Evolutionary conservation across 2,113 vertebrate species (phyloP).

Genomic region (Proteles cristata): DNA sequence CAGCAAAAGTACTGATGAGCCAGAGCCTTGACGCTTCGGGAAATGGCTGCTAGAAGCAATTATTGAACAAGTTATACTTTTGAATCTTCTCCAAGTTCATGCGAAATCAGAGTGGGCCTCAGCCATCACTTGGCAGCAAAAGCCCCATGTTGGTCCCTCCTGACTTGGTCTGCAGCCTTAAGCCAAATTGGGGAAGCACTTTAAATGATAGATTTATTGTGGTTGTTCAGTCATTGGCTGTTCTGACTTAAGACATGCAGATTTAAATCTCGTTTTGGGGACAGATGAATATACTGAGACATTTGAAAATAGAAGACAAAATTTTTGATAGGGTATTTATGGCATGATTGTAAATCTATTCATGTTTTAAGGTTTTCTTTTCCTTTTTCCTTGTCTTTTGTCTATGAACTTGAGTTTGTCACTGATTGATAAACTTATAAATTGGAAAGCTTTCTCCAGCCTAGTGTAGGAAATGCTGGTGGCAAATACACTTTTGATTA

Average conservation of each 20-base stretch:
- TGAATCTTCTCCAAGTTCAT: slow-evolving; percentile 47
- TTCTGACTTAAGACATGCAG: background rate
- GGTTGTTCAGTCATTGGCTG: background rate
- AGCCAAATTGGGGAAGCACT: background rate
- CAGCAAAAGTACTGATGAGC: background rate
- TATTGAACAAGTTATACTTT: slow-evolving; percentile 5
- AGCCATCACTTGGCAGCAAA: background rate
- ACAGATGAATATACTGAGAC: background rate
- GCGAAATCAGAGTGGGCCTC: background rate
- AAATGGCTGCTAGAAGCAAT: slow-evolving; percentile 53
- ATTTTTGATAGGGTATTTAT: background rate
- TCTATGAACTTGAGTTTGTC: background rate
- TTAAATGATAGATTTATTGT: slow-evolving; percentile 46
- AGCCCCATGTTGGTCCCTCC: background rate
- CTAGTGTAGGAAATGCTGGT: background rate
- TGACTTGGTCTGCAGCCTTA: background rate
- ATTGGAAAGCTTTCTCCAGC: background rate
- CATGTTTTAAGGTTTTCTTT: background rate
- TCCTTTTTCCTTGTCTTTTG: background rate
- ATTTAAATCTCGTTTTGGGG: background rate
- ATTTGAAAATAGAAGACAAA: background rate
- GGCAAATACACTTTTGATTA: background rate
- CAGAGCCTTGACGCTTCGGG: slow-evolving; percentile 25
- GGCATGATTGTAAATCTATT: background rate
- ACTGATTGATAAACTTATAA: background rate